Base-by-base conservation (phyloP, 2,888 invertebrate genomes). In the Shargacucullia verbasci region DNA sequence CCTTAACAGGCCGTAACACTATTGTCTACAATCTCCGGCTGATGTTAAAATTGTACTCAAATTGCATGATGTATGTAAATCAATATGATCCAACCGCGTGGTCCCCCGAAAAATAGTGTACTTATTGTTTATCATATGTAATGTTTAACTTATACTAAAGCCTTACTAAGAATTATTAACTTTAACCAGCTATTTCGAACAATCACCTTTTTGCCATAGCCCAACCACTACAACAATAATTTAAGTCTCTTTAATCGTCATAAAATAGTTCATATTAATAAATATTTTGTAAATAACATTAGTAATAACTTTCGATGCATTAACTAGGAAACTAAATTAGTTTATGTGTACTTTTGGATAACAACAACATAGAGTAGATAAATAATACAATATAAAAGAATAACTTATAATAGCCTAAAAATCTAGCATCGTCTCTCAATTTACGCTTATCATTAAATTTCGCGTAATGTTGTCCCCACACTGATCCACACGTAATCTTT, bases 71-170 rank as follows among this genome's bases (percentile, higher is more conserved):
- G 29, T 43, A 10, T 25, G 35, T 13, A 27, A 14, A 27, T 46
- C 39, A 46, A 57, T 59, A 45, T 54, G 55, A 47, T 55, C 56
- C 48, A 56, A 62, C 53, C 27, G 40, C 12, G 27, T 70, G 70
- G 70, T 66, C 73, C 73, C 59, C 44, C 41, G 60, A 65, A 47
- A 54, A 61, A 65, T 55, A 58, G 29, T 46, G n/a, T 50, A 41
- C 38, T 53, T 55, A 41, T 7, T 37, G 7, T 39, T 45, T 35
- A 20, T 49, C 25, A 48, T 20, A 20, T 20, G 20, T 20, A 12
- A n/a, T 38, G 44, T 33, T 52, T 6, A 25, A 46, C 56, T 37
- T 44, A 55, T 34, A 34, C 33, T 50, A 34, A 49, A 29, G 20
- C 33, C 50, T 49, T 56, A 31, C 1, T n/a, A 50, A 43, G 1